phyloP scores from a whole-genome alignment of 2,797 vertebrate species.

The Limnodromus scolopaceus region DNA sequence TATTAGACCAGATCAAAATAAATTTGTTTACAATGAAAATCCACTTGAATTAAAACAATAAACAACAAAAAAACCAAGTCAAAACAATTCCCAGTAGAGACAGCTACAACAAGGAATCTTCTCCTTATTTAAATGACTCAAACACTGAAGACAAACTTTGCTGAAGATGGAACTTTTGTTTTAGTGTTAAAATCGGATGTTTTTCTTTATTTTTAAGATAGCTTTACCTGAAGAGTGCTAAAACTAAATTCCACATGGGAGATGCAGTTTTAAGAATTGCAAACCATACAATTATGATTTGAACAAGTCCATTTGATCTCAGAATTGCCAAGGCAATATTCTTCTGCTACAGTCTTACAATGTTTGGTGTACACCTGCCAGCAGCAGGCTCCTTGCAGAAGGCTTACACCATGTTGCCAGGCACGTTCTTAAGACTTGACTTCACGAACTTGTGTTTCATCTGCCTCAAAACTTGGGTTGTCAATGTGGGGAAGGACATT shows the following conservation, averaged over 20 bases:
- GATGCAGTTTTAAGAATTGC: constrained; percentile 62
- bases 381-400: constrained; percentile 64
- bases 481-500: constrained; percentile 81
- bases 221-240: constrained; percentile 60
- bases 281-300: constrained; percentile 67
- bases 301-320: constrained; percentile 59
- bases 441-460: constrained; percentile 69
- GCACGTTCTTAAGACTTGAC: constrained; percentile 62
- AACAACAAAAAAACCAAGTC: constrained; percentile 30
- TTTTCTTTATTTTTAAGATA: constrained; percentile 56
- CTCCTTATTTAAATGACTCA: constrained; percentile 48
- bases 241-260: constrained; percentile 61
- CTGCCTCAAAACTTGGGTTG: constrained; percentile 85
- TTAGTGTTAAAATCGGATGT: constrained; percentile 60
- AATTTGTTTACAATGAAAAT: constrained; percentile 72
- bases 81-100: constrained; percentile 38
- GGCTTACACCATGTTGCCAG: constrained; percentile 18
- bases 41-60: constrained; percentile 55
- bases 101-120: constrained; percentile 46
- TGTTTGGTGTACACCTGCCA: neutral
- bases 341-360: constrained; percentile 53
- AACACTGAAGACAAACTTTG: constrained; percentile 52
- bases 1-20: constrained; percentile 49
- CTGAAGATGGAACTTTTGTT: constrained; percentile 33
- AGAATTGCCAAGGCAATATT: constrained; percentile 51